Evolutionary conservation across 2,888 invertebrate genomes (phyloP).

Genomic region (Endotricha flammealis): DNA sequence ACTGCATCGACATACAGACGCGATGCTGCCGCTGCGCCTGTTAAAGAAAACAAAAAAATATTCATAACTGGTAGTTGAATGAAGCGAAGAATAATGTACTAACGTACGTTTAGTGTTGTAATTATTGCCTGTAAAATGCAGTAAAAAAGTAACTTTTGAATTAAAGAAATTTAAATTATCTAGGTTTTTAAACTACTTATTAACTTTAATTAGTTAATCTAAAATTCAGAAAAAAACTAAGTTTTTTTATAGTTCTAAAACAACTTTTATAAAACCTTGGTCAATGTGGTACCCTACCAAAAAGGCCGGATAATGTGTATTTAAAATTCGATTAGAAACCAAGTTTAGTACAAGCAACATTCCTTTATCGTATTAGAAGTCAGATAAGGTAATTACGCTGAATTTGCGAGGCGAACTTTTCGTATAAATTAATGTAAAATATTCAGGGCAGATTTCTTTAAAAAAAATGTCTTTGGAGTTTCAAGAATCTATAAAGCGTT

Average conservation of each 20-base stretch:
- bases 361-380: conserved; percentile 14
- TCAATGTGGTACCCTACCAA: conserved; percentile 1
- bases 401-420: conserved; percentile 18
- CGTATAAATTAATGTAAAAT: conserved; percentile 19
- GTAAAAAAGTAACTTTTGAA: too few species aligned
- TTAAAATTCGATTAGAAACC: conserved; percentile 12
- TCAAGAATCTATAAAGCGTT: conserved; percentile 22
- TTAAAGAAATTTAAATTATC: too few species aligned
- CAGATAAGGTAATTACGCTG: conserved; percentile 18
- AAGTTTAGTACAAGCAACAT: conserved; percentile 20
- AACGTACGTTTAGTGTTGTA: too few species aligned
- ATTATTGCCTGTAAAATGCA: too few species aligned
- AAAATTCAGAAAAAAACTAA: too few species aligned
- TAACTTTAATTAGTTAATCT: too few species aligned
- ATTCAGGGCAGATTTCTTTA: conserved; percentile 26
- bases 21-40: conserved; percentile 93
- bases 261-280: too few species aligned
- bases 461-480: conserved; percentile 24
- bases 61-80: too few species aligned
- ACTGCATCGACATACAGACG: conserved; percentile 92
- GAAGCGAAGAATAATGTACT: too few species aligned
- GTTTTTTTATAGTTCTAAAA: too few species aligned
- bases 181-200: too few species aligned
- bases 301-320: conserved; percentile 2
- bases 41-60: conserved; percentile 24